A percentile compares a stretch with the other conserved stretches of the same genome.
Evolutionary conservation across 2,113 vertebrate genomes (phyloP).

Genomic region (Lontra canadensis): DNA sequence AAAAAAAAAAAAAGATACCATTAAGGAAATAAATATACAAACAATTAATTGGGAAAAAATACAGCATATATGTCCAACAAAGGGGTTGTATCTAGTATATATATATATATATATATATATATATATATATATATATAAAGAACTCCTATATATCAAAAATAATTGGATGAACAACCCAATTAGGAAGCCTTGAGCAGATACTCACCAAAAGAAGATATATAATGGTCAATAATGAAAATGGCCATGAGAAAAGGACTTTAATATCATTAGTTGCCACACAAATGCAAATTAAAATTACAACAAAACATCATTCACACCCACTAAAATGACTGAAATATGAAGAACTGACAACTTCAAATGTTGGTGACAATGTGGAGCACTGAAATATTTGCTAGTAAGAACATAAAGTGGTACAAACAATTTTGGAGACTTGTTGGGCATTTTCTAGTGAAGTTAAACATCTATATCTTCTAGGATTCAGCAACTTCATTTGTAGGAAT

Average conservation of each 20-base stretch:
- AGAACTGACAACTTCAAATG: background rate
- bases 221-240: background rate
- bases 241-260: background rate
- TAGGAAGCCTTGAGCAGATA: background rate
- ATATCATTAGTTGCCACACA: background rate
- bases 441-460: background rate
- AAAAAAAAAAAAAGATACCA: background rate
- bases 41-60: background rate
- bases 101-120: too few species aligned
- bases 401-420: background rate
- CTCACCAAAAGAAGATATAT: background rate
- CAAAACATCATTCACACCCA: background rate
- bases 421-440: background rate
- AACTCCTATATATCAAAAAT: background rate
- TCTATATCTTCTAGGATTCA: background rate
- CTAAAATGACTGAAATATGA: background rate
- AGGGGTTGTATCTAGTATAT: background rate
- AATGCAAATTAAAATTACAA: background rate
- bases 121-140: background rate
- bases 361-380: background rate
- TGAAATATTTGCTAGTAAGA: background rate
- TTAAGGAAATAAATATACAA: background rate
- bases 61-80: background rate
- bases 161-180: background rate
- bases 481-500: background rate